Conservation (phyloP, 2,113 vertebrate species). For the Mus musculus region DNA sequence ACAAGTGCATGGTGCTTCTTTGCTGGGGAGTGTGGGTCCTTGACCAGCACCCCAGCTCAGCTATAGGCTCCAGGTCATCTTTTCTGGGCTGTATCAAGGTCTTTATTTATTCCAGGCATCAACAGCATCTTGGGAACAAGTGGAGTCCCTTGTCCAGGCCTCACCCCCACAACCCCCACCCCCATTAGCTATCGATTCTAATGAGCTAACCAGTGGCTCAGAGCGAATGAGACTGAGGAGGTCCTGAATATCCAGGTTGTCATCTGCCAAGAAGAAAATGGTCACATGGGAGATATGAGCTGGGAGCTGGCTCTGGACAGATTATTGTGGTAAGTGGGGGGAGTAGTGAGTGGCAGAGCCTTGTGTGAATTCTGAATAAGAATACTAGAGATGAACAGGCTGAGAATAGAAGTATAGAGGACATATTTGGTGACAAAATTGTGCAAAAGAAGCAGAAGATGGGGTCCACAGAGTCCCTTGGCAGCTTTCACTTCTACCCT, state of each 20-base stretch:
- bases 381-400: not conserved
- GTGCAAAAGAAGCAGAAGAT: not conserved
- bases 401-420: not conserved
- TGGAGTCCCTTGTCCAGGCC: not conserved
- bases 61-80: not conserved
- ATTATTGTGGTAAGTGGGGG: too few species aligned
- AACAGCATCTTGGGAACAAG: fast-evolving
- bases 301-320: not conserved
- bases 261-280: not conserved
- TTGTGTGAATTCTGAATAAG: not conserved
- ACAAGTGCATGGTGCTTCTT: not conserved
- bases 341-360: not conserved
- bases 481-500: not conserved
- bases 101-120: not conserved
- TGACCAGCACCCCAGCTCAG: not conserved
- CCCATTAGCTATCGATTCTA: not conserved
- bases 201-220: not conserved
- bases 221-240: not conserved
- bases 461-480: not conserved
- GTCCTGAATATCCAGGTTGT: not conserved
- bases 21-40: not conserved
- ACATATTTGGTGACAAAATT: fast-evolving
- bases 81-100: not conserved
- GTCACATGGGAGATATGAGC: not conserved
- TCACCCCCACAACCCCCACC: not conserved